Evolutionary conservation across 2,113 vertebrate species (phyloP).

Genomic region (Amia ocellicauda): DNA sequence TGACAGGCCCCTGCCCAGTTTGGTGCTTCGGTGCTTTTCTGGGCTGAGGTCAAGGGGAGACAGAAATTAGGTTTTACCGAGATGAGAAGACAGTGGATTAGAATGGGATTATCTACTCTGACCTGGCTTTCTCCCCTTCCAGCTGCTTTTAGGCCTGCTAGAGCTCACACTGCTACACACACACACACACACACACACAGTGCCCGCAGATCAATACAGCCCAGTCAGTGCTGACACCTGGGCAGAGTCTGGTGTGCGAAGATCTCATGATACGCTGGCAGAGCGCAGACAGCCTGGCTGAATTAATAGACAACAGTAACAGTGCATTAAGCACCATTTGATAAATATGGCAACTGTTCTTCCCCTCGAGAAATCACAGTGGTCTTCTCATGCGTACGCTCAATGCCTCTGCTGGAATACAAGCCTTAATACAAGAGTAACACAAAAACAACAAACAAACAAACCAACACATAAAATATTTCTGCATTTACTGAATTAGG

Average conservation of each 20-base stretch:
- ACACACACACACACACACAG: conserved; percentile 30
- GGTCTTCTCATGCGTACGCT: conserved; percentile 15
- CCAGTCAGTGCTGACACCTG: neutral
- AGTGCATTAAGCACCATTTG: too few species aligned
- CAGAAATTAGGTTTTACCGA: conserved; percentile 42
- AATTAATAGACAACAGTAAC: too few species aligned
- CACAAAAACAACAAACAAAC: too few species aligned
- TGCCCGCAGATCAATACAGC: neutral
- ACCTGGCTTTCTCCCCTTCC: conserved; percentile 41
- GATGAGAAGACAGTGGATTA: conserved; percentile 57
- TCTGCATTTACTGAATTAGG: too few species aligned
- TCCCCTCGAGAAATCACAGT: too few species aligned
- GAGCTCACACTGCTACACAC: neutral
- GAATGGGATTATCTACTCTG: conserved; percentile 48
- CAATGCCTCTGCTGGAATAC: conserved; percentile 8
- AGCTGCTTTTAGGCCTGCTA: conserved; percentile 20
- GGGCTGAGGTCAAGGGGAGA: conserved; percentile 31
- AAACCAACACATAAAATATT: too few species aligned
- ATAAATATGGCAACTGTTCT: too few species aligned
- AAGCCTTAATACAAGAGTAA: too few species aligned
- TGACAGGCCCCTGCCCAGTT: neutral
- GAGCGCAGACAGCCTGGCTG: neutral
- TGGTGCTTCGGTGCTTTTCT: neutral
- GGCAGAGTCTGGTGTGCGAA: too few species aligned
- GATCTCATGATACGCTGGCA: neutral